Evolutionary conservation across 2,888 invertebrate species (phyloP).

Genomic region (Rhagium mordax): DNA sequence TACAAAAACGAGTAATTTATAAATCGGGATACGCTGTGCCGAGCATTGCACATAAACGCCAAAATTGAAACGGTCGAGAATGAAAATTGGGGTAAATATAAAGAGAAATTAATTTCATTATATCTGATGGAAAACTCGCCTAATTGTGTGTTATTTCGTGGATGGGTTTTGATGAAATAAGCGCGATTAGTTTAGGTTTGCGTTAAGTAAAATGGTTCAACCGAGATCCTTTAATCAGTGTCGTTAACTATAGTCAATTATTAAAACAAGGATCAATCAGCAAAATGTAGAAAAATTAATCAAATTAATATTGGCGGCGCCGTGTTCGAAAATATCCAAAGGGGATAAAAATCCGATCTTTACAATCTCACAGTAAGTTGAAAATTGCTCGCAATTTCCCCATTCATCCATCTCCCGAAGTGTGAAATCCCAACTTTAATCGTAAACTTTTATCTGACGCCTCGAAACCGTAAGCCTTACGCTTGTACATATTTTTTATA

Average conservation of each 20-base stretch:
- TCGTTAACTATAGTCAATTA: too few species aligned
- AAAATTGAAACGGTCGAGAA: slow-evolving; percentile 4
- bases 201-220: neutral
- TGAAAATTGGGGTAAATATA: neutral
- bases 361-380: neutral
- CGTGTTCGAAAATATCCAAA: neutral
- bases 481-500: neutral
- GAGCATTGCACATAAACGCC: neutral
- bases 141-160: neutral
- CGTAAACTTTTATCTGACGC: neutral
- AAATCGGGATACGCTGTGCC: neutral
- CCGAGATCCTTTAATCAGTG: neutral
- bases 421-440: neutral
- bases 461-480: neutral
- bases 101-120: slow-evolving; percentile 5
- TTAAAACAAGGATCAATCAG: too few species aligned
- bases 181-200: neutral
- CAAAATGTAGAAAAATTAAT: too few species aligned
- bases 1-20: neutral
- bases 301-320: too few species aligned
- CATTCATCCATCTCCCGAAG: neutral
- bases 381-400: neutral
- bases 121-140: neutral
- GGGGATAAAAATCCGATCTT: neutral
- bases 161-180: neutral